Evolutionary conservation across 2,888 invertebrate genomes (phyloP), one percentile per base, ranked within the genome.

Genomic region (Myathropa florea): DNA sequence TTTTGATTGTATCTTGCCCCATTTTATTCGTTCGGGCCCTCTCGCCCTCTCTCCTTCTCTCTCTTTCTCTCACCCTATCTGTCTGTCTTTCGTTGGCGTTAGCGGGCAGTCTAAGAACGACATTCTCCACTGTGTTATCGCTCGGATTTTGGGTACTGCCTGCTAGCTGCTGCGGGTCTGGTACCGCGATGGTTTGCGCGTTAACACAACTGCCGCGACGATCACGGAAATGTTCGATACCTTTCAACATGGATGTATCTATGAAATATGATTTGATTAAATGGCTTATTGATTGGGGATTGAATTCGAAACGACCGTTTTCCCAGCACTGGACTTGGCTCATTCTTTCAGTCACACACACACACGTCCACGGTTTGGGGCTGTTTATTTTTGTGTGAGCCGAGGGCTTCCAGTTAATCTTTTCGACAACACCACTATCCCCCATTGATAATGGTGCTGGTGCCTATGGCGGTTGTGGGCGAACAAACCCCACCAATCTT

Each of bases 1-100:
- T 46, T 46, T 46, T 46, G 33, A 36, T 23, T 30, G 68, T 65
- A 46, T 65, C 65, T 65, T 46, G 55, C 67, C 67, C 55, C 53
- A 21, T 59, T 59, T 24, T 30, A 36, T 59, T 59, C 46, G 7
- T 46, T 46, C 46, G 18, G 7, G 18, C 46, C 7, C 28, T 9
- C 55, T 68, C 57, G 18, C n/a, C 7, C 28, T 18, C 68, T 55
- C 36, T 28, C 18, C 3, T 6, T 67, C 65, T 68, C 14, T 7
- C 33, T 57, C 14, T 46, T 18, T 2, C 46, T 18, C 46, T 0
- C 39, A 46, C 0, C 39, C n/a, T n/a, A 9, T 4, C 39, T 39
- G 39, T 39, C 39, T 46, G 39, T n/a, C 46, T 46, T 18, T 46
- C 6, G 7, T 18, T 46, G 46, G 7, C 18, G 46, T 33, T 33